phyloP scores from a whole-genome alignment of 1,140 invertebrate species.

The Eufriesea mexicana region DNA sequence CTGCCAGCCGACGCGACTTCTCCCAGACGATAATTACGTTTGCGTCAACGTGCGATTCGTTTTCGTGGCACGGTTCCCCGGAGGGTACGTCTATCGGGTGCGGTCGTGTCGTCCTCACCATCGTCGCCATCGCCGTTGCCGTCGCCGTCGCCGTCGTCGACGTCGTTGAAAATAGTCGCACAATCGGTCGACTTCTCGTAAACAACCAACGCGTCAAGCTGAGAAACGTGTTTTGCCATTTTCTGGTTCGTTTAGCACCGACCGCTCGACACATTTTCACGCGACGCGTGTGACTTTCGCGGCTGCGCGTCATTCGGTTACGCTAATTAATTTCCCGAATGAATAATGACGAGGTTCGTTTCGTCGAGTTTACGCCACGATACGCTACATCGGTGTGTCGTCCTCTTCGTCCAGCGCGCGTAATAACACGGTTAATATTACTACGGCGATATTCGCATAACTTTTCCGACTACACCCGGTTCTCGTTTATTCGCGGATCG shows the following conservation, averaged over 20 bases:
- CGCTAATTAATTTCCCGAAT: conserved; percentile 49
- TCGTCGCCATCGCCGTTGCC: neutral
- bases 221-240: conserved; percentile 6
- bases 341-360: conserved; percentile 36
- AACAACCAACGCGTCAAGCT: neutral
- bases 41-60: conserved; percentile 54
- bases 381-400: neutral
- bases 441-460: too few relatives aligned
- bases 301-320: conserved; percentile 34
- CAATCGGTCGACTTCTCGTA: conserved; percentile 36
- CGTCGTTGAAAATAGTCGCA: conserved; percentile 29
- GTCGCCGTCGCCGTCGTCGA: neutral
- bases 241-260: conserved; percentile 43
- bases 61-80: conserved; percentile 39
- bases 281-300: conserved; percentile 50
- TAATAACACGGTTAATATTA: too few relatives aligned
- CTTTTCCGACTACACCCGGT: too few relatives aligned
- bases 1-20: conserved; percentile 49
- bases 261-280: conserved; percentile 20
- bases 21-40: conserved; percentile 53
- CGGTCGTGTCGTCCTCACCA: neutral
- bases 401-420: neutral
- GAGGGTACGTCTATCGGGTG: conserved; percentile 11
- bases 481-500: too few relatives aligned
- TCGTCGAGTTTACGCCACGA: conserved; percentile 23